These are phyloP conservation scores for Phyllotis vaccarum DNA, from an alignment of 2,797 vertebrate species.

Conservation along the genomic window DNA sequence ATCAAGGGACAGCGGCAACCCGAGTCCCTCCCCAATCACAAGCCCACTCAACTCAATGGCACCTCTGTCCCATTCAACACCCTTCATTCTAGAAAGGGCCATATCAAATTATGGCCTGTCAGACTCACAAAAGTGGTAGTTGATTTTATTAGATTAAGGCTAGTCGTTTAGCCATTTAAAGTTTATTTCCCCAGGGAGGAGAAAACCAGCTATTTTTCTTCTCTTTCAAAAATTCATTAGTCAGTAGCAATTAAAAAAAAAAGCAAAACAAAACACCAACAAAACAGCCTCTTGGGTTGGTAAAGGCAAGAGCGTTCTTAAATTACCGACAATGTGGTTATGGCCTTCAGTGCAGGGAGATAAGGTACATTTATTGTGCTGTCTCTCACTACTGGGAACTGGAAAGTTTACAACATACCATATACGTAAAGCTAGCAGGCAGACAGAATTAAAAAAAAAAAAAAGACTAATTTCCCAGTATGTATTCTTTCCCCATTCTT, in stretches of 20 bases:
- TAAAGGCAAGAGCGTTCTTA: constrained; percentile 90
- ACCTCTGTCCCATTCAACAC: constrained; percentile 84
- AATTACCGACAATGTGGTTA: constrained; percentile 88
- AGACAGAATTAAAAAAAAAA: constrained; percentile 89
- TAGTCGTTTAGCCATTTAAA: constrained; percentile 91
- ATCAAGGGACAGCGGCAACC: constrained; percentile 69
- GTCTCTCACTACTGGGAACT: constrained; percentile 89
- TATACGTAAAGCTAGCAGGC: constrained; percentile 90
- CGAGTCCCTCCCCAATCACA: constrained; percentile 69
- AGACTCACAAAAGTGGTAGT: constrained; percentile 88
- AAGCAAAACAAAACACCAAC: background rate
- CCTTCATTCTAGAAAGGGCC: constrained; percentile 86
- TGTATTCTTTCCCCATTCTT: constrained; percentile 87
- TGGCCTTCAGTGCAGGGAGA: constrained; percentile 89
- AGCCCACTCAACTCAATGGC: constrained; percentile 82
- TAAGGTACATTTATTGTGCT: constrained; percentile 92
- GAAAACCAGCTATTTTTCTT: constrained; percentile 87
- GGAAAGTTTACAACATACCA: constrained; percentile 89
- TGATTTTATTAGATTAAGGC: constrained; percentile 90
- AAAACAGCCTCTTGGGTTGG: constrained; percentile 88
- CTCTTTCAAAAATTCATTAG: constrained; percentile 89
- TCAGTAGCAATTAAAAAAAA: constrained; percentile 85
- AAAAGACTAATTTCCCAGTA: constrained; percentile 86
- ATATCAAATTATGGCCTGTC: constrained; percentile 87
- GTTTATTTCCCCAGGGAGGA: constrained; percentile 89